These are phyloP conservation scores for Eremophila alpestris DNA, from an alignment of 2,797 vertebrate genomes.

Conservation along the genomic window DNA sequence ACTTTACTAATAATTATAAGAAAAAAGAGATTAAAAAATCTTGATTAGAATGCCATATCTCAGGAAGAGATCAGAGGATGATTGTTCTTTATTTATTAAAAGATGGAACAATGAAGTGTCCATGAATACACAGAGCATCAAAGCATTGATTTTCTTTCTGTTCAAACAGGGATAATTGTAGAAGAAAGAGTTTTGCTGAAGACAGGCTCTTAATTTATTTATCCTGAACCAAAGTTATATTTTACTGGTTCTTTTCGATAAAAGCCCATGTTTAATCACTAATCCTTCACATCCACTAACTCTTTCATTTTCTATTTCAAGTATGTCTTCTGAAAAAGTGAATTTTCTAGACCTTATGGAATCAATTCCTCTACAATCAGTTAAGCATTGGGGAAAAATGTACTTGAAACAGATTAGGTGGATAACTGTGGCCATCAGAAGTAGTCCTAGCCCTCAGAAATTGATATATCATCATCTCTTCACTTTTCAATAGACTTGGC, in stretches of 20 bases:
- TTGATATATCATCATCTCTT: background rate
- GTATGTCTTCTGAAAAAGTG: background rate
- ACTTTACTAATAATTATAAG: background rate
- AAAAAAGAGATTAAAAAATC: background rate
- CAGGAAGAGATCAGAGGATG: background rate
- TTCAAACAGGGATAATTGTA: background rate
- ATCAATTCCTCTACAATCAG: background rate
- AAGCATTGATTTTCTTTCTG: background rate
- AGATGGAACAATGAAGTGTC: background rate
- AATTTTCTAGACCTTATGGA: background rate
- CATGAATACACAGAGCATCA: background rate
- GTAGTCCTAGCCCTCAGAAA: background rate
- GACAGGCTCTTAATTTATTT: background rate
- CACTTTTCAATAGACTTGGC: background rate
- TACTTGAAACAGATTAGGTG: background rate
- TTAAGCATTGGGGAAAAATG: background rate
- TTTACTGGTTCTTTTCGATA: background rate
- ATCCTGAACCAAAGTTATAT: background rate
- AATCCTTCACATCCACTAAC: background rate
- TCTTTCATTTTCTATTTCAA: slow-evolving; percentile 2
- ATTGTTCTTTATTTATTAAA: background rate
- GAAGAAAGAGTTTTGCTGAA: background rate
- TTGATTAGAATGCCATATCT: background rate
- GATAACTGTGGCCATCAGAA: background rate
- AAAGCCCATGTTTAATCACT: background rate